Base-by-base conservation (phyloP, 2,888 invertebrate species). In the Lycocerus yunnanus region DNA sequence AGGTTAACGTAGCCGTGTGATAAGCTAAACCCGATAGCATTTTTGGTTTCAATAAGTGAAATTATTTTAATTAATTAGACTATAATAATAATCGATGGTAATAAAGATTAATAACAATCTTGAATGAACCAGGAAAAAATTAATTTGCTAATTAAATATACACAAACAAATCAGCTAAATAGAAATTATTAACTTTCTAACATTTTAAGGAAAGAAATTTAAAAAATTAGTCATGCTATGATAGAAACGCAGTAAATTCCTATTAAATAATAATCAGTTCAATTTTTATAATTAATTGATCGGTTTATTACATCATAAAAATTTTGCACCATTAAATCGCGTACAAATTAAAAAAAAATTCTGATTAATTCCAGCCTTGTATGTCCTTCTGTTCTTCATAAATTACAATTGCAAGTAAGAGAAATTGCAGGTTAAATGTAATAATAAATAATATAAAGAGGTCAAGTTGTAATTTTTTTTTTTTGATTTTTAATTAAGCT, bases 121-220 rank as follows among this genome's bases (percentile, higher is more conserved):
- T 63, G 21, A 69, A 69, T 68, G 13, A 58, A 68, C 15, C 58
- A 59, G 61, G 24, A 69, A 60, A 69, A 20, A 69, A 60, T 69
- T 69, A 16, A 43, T 43, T 43, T 43, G n/a, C 2, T 43, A 43
- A 43, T 43, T 43, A 43, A 43, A 43, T 43, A 43, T 43, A n/a
- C 6, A 43, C 43, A 43, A 43, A 43, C 43, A 43, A 43, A 43
- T 13, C 43, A 65, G 60, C 43, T 20, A n/a, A 63, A 43, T 43
- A 63, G 61, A 63, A 63, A 63, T 63, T 63, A 63, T 63, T n/a
- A 58, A 66, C 71, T 71, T 71, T 71, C 71, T 71, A 66, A 58
- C n/a, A 58, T 58, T 71, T 69, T 71, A 61, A 63, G 27, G 63
- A 69, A 69, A 69, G 61, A 69, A 69, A 69, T 24, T 61, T 14